Evolutionary conservation across 2,888 invertebrate species (phyloP), one percentile per base, ranked within the genome.

Genomic region (Calameuta filiformis): DNA sequence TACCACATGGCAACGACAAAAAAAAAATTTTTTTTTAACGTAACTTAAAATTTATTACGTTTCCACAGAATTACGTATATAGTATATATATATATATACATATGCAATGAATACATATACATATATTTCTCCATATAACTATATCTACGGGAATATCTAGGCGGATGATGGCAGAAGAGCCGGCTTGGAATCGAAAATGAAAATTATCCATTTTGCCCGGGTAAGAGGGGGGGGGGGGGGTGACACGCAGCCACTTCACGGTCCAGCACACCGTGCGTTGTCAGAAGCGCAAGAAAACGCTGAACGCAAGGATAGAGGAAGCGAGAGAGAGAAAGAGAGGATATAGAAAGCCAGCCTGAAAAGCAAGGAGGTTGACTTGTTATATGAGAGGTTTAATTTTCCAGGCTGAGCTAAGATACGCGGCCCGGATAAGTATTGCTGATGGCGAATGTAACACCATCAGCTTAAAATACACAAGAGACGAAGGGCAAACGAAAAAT

Each of bases 231-330:
- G 35, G 11, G 35, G 35, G 2, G 11, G 31, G 71, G 31, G 23
- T 31, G 71, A 71, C 71, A 71, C 71, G 71, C 71, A 71, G 71
- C 71, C 71, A 15, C 31, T 71, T 71, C 71, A 71, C 31, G 71
- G 71, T 71, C 71, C 71, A 71, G 31, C 4, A 71, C 71, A 71
- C 71, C 12, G 12, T 71, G 71, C 71, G 31, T 71, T 34, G 71
- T 71, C 71, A 34, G 71, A 71, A 1, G 84, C 84, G 85, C 82
- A 81, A 84, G 83, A 83, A 82, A 82, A 80, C 79, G 69, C 76
- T 80, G 79, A 81, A 74, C 79, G 79, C 79, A 82, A 79, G 81
- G 74, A 9, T 30, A 34, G 74, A n/a, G 73, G 15, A 23, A n/a
- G n/a, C 30, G 71, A 56, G 23, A 56, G 71, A 30, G 15, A 71